Evolutionary conservation across 2,113 vertebrate genomes (phyloP).

Genomic region (Hippolais icterina): DNA sequence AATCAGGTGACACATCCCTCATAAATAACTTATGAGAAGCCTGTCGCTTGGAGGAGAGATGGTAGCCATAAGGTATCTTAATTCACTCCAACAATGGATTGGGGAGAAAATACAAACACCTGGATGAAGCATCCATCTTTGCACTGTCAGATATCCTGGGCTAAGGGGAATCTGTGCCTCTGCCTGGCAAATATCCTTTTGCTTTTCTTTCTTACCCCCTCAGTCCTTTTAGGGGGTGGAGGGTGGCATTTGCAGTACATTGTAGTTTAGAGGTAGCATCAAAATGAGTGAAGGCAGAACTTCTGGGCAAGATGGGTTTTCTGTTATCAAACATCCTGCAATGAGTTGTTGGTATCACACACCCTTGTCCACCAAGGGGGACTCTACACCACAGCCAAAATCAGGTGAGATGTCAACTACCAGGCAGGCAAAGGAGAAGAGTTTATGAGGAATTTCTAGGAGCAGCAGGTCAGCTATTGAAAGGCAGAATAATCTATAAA

Average conservation of each 20-base stretch:
- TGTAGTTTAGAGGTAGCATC: fast-evolving
- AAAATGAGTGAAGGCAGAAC: neutral
- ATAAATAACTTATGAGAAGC: conserved; percentile 30
- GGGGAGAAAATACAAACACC: neutral
- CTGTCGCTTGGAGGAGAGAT: neutral
- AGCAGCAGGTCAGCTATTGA: neutral
- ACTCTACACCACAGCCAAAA: neutral
- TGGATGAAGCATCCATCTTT: neutral
- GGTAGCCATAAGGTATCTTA: neutral
- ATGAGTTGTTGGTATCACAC: neutral
- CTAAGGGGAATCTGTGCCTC: neutral
- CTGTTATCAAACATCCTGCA: neutral
- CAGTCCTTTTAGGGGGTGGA: neutral
- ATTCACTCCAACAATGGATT: neutral
- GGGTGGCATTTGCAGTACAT: fast-evolving
- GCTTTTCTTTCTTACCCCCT: neutral
- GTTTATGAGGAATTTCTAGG: neutral
- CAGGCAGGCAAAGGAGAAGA: neutral
- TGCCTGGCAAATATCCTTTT: neutral
- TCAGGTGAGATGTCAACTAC: neutral
- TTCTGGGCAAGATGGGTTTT: neutral
- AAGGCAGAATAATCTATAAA: neutral
- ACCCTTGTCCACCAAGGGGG: neutral
- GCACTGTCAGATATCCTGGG: neutral
- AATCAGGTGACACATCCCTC: neutral